Evolutionary conservation across 1,140 invertebrate genomes (phyloP).

Genomic region (Trichonephila inaurata): DNA sequence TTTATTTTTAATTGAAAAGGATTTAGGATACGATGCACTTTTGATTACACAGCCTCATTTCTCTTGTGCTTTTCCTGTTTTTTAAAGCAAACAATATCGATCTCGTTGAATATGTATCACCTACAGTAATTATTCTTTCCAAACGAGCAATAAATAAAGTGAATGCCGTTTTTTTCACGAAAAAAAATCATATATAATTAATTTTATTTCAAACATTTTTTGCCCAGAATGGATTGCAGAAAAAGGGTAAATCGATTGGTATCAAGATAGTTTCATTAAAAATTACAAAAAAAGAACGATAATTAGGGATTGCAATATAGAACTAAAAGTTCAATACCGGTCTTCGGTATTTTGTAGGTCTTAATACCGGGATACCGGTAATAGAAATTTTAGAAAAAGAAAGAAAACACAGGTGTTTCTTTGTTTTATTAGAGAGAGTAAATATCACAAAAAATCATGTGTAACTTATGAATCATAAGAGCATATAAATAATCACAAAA

Average conservation of each 20-base stretch:
- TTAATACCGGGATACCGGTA: no score
- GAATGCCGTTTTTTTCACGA: not conserved
- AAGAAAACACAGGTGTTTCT: no score
- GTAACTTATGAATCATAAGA: no score
- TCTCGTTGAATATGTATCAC: not conserved
- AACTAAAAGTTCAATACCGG: no score
- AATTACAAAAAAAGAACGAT: not conserved
- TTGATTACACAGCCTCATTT: not conserved
- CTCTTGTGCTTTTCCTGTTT: not conserved
- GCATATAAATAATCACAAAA: no score
- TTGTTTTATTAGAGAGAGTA: no score
- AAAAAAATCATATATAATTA: not conserved
- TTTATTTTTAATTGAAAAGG: constrained; percentile 35
- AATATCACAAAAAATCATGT: no score
- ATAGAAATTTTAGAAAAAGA: no score
- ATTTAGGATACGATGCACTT: not conserved
- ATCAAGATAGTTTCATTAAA: not conserved
- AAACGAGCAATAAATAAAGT: not conserved
- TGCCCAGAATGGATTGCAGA: not conserved
- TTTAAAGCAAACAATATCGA: not conserved
- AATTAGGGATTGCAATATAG: no score
- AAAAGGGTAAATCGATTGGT: not conserved
- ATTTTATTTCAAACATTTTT: not conserved
- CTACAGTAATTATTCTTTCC: not conserved
- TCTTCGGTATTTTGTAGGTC: no score